A percentile compares a stretch with the other conserved stretches of the same genome.
phyloP scores from a whole-genome alignment of 2,888 invertebrate species.

The Temnothorax ravouxi region DNA sequence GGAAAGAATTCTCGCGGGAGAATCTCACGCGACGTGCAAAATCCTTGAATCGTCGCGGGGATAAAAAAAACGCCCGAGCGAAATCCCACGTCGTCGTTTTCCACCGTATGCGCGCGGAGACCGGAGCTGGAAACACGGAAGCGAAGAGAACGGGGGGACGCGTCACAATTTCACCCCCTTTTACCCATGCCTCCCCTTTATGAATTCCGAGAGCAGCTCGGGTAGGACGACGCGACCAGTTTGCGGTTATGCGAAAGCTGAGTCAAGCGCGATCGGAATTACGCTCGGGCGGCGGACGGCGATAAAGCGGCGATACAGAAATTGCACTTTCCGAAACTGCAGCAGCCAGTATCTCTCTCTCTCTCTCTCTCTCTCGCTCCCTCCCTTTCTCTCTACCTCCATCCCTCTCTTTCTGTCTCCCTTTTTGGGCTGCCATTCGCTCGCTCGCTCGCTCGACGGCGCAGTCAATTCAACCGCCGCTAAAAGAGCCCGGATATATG shows the following conservation, averaged over 20 bases:
- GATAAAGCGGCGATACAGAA: slow-evolving; percentile 77
- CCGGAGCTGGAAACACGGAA: not conserved
- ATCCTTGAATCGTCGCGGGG: not conserved
- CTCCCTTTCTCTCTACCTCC: not conserved
- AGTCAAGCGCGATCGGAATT: slow-evolving; percentile 80
- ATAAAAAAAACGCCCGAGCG: not conserved
- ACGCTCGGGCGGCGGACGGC: slow-evolving; percentile 71
- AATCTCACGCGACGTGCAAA: not conserved
- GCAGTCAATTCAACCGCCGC: slow-evolving; percentile 58
- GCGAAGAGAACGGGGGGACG: not conserved
- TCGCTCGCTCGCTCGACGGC: slow-evolving; percentile 60
- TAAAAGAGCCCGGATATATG: slow-evolving; percentile 73
- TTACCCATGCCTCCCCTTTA: slow-evolving; percentile 66
- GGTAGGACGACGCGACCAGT: slow-evolving; percentile 65
- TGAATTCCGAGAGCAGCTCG: slow-evolving; percentile 71
- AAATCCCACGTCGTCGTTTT: slow-evolving; percentile 18
- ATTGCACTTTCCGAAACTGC: slow-evolving; percentile 76
- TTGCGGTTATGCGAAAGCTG: slow-evolving; percentile 78
- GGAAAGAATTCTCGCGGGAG: not conserved
- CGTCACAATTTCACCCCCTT: slow-evolving; percentile 72
- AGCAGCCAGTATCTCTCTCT: slow-evolving; percentile 8
- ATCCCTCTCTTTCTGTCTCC: not conserved
- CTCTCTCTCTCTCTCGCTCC: not conserved
- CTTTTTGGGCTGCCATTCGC: not conserved
- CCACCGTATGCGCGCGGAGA: not conserved